Conservation (phyloP, 2,113 vertebrate species). For the Planiliza haematocheilus region DNA sequence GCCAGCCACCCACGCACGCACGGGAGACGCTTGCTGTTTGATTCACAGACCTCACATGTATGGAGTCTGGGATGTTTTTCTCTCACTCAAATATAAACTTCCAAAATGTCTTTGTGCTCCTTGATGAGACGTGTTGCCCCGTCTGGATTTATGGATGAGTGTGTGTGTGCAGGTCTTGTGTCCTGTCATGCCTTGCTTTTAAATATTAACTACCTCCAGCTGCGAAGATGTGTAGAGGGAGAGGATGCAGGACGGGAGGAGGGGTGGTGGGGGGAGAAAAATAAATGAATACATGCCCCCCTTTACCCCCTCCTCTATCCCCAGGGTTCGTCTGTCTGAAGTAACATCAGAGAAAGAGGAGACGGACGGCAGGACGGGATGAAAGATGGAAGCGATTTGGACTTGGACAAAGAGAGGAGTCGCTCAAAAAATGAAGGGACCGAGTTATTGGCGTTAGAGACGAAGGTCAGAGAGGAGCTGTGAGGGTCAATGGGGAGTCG, state of each 20-base stretch:
- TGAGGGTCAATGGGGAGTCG: conserved; percentile 59
- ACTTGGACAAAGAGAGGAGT: conserved; percentile 28
- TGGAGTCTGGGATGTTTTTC: background rate
- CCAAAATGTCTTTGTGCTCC: conserved; percentile 22
- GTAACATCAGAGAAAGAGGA: conserved; percentile 50
- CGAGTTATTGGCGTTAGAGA: conserved; percentile 19
- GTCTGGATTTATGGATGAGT: conserved; percentile 14
- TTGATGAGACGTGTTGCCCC: conserved; percentile 44
- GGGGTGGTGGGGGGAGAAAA: conserved; percentile 53
- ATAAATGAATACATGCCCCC: conserved; percentile 82
- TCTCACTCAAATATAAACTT: conserved; percentile 24
- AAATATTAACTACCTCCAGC: conserved; percentile 85
- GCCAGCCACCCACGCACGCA: conserved; percentile 38
- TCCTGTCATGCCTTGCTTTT: conserved; percentile 79
- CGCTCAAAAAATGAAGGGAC: conserved; percentile 37
- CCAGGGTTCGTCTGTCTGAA: conserved; percentile 76
- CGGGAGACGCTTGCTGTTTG: conserved; percentile 26
- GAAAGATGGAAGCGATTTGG: conserved; percentile 30
- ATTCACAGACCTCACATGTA: conserved; percentile 13
- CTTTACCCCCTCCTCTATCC: conserved; percentile 68
- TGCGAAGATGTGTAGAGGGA: conserved; percentile 81
- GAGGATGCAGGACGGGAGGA: conserved; percentile 51
- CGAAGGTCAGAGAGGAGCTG: conserved; percentile 41
- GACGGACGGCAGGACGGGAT: conserved; percentile 32
- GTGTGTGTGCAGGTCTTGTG: conserved; percentile 62